Evolutionary conservation across 2,888 invertebrate species (phyloP), one percentile per base, ranked within the genome.

Genomic region (Dicyrtomina minuta): DNA sequence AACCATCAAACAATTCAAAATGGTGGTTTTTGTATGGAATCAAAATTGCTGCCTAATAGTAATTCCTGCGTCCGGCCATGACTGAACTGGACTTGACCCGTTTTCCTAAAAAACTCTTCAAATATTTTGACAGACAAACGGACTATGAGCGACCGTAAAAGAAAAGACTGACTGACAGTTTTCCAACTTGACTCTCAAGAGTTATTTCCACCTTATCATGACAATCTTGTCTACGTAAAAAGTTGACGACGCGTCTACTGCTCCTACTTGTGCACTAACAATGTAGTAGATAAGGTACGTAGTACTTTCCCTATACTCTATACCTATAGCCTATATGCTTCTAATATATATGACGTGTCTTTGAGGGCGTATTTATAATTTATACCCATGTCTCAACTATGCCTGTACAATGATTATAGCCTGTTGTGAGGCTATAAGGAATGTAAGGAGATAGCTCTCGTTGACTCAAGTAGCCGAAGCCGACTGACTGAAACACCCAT

Each of bases 171-270:
- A 55, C 55, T 55, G 55, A 55, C 55, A 55, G 55, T 55, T 55
- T 55, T 15, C 24, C 55, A 22, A 55, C 17, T 55, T 55, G 55
- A 55, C 55, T 55, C 24, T 55, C 22, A 55, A 20, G 22, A 55
- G 55, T 13, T 17, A 27, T 55, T 55, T 43, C 15, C 13, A n/a
- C 26, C 27, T 56, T 56, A 15, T 33, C 33, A 17, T 55, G 22
- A 22, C 8, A 13, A 22, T 20, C 55, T 55, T 55, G 8, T 8
- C 8, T 8, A 15, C 24, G n/a, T n/a, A n/a, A n/a, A n/a, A n/a
- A n/a, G n/a, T n/a, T n/a, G n/a, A n/a, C n/a, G n/a, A n/a, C n/a
- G n/a, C n/a, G n/a, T n/a, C n/a, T n/a, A n/a, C n/a, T n/a, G 22
- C 8, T 17, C 12, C 10, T 24, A 55, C 6, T 17, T 49, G 6